Conservation (phyloP, 2,113 vertebrate species). For the Urocitellus parryii region DNA sequence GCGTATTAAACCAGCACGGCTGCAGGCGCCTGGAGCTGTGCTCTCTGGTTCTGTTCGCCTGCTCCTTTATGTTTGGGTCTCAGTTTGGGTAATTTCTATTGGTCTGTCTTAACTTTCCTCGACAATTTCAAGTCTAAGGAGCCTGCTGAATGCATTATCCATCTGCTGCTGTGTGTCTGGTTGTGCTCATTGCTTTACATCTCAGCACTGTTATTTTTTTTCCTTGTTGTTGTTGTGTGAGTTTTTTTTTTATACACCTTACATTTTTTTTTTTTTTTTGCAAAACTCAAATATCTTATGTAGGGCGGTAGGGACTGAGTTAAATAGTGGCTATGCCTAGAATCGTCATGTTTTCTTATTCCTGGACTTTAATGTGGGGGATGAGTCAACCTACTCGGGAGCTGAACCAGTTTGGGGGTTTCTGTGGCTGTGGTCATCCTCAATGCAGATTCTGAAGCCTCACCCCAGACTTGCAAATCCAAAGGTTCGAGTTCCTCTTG, state of each 20-base stretch:
- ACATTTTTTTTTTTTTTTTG: not conserved
- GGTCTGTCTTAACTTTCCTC: not conserved
- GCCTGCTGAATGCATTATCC: not conserved
- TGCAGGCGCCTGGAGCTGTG: not conserved
- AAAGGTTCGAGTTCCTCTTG: not conserved
- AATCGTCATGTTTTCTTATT: not conserved
- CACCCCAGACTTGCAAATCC: too few species aligned
- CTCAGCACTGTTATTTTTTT: not conserved
- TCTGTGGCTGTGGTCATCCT: not conserved
- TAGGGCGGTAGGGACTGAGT: not conserved
- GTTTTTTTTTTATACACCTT: not conserved
- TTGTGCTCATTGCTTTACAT: not conserved
- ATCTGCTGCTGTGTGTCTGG: not conserved
- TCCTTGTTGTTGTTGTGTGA: not conserved
- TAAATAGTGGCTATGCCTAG: not conserved
- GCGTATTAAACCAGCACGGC: not conserved
- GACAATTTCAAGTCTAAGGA: not conserved
- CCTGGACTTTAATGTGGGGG: not conserved
- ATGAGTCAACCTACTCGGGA: not conserved
- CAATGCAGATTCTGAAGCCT: too few species aligned
- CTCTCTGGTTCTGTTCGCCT: not conserved
- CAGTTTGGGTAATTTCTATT: not conserved
- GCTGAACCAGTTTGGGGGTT: not conserved
- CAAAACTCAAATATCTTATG: not conserved
- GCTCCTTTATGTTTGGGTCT: not conserved